These are phyloP conservation scores for Penelope pileata DNA, from an alignment of 2,113 vertebrate species.

Conservation along the genomic window DNA sequence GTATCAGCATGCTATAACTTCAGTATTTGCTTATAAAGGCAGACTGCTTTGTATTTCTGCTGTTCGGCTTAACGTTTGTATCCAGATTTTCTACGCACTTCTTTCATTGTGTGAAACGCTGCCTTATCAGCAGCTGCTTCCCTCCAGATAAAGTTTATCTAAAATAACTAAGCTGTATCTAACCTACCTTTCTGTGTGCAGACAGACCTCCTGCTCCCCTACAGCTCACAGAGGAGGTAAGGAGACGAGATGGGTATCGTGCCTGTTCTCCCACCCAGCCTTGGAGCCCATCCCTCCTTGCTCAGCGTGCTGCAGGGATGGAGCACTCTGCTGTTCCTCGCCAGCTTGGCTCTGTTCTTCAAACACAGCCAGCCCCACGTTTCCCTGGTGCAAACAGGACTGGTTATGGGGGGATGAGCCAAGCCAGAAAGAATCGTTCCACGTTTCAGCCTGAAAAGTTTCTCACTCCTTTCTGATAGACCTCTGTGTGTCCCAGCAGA, in stretches of 20 bases:
- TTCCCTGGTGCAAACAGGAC: fast-evolving
- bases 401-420: background rate
- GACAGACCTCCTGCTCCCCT: background rate
- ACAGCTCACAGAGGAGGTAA: background rate
- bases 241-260: background rate
- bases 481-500: background rate
- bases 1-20: background rate
- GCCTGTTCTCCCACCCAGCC: background rate
- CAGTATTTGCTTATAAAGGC: background rate
- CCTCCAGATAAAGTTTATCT: background rate
- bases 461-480: background rate
- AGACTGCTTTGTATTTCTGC: background rate
- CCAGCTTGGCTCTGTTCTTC: background rate
- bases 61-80: background rate
- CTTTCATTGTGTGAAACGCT: background rate
- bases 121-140: background rate
- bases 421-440: background rate
- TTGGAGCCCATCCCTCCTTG: background rate
- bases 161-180: background rate
- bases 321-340: background rate
- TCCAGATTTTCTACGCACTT: background rate
- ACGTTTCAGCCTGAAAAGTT: background rate
- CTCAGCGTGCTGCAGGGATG: background rate
- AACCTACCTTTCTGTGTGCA: background rate
- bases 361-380: background rate